Conservation (phyloP, 2,888 invertebrate genomes). For the Cantharis lateralis region DNA sequence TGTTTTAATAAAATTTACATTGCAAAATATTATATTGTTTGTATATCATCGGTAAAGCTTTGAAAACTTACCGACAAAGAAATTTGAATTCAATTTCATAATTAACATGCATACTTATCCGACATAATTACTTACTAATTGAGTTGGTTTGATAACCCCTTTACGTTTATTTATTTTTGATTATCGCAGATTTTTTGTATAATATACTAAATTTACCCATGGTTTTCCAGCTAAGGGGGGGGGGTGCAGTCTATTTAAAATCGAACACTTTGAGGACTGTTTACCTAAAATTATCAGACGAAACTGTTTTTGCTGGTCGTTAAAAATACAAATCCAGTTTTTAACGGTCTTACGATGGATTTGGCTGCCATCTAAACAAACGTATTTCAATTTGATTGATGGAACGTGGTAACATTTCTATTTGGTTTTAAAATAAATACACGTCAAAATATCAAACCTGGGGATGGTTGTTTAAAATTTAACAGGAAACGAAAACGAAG, state of each 20-base stretch:
- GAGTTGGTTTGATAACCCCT: background rate
- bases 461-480: background rate
- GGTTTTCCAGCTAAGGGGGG: background rate
- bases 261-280: too few species aligned
- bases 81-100: background rate
- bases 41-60: background rate
- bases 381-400: background rate
- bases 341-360: background rate
- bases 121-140: background rate
- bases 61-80: background rate
- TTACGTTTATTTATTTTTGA: background rate
- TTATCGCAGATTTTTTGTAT: background rate
- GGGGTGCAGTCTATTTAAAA: too few species aligned
- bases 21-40: background rate
- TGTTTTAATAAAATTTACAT: background rate
- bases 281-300: background rate
- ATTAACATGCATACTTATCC: background rate
- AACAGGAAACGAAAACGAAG: background rate
- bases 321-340: background rate
- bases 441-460: background rate
- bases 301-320: background rate
- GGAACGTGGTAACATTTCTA: background rate
- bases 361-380: background rate
- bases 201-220: too few species aligned
- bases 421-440: background rate